Percentiles rank a stretch among this genome's conserved stretches.
Evolutionary conservation across 2,113 vertebrate species (phyloP).

Genomic region (Chaetura pelagica): DNA sequence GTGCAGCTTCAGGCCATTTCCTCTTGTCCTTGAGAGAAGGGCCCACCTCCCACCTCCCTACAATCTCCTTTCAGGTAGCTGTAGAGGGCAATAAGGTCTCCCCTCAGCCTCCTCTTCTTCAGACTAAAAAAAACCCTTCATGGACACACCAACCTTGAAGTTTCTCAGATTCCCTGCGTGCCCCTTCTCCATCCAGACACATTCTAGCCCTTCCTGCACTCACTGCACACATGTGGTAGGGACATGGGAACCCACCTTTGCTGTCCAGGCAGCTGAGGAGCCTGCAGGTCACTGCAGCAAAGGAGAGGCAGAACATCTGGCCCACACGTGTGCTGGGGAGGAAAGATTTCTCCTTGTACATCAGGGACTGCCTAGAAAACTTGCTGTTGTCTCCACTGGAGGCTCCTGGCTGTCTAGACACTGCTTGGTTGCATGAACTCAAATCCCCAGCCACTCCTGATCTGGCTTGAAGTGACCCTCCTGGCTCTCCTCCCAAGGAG

Average conservation of each 20-base stretch:
- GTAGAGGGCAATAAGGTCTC: too few relatives aligned
- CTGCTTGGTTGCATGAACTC: background rate
- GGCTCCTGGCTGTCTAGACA: slow-evolving; percentile 14
- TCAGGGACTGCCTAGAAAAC: background rate
- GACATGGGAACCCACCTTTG: background rate
- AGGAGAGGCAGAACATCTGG: background rate
- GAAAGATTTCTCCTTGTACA: background rate
- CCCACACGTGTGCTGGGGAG: background rate
- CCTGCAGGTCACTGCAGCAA: accelerated
- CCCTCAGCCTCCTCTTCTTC: too few relatives aligned
- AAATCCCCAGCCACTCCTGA: background rate
- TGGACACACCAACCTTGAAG: background rate
- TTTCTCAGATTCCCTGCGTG: background rate
- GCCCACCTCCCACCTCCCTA: too few relatives aligned
- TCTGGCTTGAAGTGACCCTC: background rate
- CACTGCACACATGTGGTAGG: accelerated
- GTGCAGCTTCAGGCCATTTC: too few relatives aligned
- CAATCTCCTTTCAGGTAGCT: too few relatives aligned
- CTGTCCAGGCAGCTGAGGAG: accelerated
- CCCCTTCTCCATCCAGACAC: accelerated
- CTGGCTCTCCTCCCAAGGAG: background rate
- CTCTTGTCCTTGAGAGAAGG: too few relatives aligned
- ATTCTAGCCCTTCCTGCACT: background rate
- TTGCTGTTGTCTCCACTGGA: background rate
- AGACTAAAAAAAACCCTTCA: background rate